Conservation (phyloP, 1,140 invertebrate genomes). For the Nylanderia fulva region DNA sequence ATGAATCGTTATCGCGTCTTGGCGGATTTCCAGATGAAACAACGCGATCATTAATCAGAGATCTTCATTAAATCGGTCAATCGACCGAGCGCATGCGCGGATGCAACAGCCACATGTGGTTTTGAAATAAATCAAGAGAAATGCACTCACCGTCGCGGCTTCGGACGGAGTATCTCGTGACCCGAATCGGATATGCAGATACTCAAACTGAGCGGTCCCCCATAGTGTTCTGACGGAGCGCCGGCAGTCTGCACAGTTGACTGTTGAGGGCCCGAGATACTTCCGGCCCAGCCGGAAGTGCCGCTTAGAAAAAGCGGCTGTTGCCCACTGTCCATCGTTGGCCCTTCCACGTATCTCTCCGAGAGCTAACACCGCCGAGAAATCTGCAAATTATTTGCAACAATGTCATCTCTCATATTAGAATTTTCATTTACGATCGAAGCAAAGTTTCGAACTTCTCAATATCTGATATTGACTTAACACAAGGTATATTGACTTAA, state of each 20-base stretch:
- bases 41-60: constrained; percentile 71
- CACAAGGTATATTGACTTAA: too few relatives aligned
- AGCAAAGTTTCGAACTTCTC: constrained; percentile 15
- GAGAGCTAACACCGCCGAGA: constrained; percentile 34
- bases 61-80: constrained; percentile 68
- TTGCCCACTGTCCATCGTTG: constrained; percentile 73
- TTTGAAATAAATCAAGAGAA: constrained; percentile 2
- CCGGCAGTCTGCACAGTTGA: constrained; percentile 72
- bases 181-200: constrained; percentile 90
- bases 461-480: too few relatives aligned
- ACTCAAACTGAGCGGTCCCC: constrained; percentile 88
- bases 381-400: constrained; percentile 57
- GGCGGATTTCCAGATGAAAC: constrained; percentile 34
- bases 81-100: neutral
- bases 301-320: constrained; percentile 76
- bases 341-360: constrained; percentile 71
- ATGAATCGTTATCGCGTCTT: constrained; percentile 59
- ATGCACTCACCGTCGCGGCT: constrained; percentile 91
- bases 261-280: constrained; percentile 74
- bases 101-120: neutral
- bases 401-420: neutral
- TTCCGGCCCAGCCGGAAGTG: constrained; percentile 70
- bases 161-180: constrained; percentile 94
- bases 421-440: neutral
- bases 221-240: constrained; percentile 77